Evolutionary conservation across 2,113 vertebrate species (phyloP).

Genomic region (Pteropus alecto): DNA sequence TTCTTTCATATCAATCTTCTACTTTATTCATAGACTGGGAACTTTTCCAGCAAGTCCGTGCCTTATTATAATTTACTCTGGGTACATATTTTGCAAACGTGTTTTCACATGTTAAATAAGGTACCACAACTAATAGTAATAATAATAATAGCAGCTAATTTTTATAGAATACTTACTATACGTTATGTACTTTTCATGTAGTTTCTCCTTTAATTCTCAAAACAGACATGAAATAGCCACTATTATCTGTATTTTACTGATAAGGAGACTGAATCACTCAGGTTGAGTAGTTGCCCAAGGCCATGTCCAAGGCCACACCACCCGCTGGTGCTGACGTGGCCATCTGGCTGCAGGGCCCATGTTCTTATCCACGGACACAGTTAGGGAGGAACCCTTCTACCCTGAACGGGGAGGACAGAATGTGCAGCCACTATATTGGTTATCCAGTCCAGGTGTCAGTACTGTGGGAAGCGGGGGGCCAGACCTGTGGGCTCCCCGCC

Average conservation of each 20-base stretch:
- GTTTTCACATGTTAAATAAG: not conserved
- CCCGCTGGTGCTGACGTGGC: not conserved
- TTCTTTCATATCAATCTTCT: not conserved
- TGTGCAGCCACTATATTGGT: not conserved
- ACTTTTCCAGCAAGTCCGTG: not conserved
- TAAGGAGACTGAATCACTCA: not conserved
- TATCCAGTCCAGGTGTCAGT: not conserved
- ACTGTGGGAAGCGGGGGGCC: not conserved
- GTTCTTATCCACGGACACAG: not conserved
- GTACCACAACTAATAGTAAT: not conserved
- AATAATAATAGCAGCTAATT: not conserved
- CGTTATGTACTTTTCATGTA: rapidly evolving
- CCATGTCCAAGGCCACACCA: not conserved
- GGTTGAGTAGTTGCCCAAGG: not conserved
- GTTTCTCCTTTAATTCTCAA: not conserved
- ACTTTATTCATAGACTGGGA: not conserved
- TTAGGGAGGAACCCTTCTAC: not conserved
- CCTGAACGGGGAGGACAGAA: not conserved
- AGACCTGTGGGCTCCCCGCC: not conserved
- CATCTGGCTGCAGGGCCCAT: not conserved
- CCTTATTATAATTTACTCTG: not conserved
- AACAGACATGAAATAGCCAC: not conserved
- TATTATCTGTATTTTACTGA: not conserved
- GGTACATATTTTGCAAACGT: not conserved
- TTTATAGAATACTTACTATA: not conserved